Base-by-base conservation (phyloP, 2,888 invertebrate species). In the Geophilus truncorum region DNA sequence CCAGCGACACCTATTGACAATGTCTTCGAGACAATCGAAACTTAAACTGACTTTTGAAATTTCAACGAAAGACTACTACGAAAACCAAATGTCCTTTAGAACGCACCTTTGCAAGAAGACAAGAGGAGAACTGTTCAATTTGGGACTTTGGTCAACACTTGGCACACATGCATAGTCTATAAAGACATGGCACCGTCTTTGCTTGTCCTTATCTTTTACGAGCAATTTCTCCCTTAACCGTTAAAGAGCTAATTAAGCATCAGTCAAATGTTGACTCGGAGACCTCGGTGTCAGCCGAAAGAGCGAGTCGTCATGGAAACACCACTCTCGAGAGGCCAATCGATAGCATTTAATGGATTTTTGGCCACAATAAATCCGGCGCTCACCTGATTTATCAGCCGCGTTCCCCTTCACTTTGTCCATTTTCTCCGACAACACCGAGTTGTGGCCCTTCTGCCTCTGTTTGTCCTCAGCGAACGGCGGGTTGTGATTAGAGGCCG, bases 361-460 rank as follows among this genome's bases (percentile, higher is more conserved):
- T 62, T 62, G 62, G 62, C 62, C 62, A 62, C 62, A 62, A 62
- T 62, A 62, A 62, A 62, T 62, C 62, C 23, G 77, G 32, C 25
- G 57, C 77, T 76, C 51, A 81, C 80, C 80, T 62, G 51, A 77
- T 40, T 81, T 81, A 34, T 82, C 62, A 62, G 62, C 25, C 25
- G 15, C 81, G 51, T 30, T 40, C 23, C 77, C 45, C 25, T 57
- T 75, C 30, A 23, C 34, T 34, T 36, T 70, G 25, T 80, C 77
- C 28, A 82, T 34, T 77, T 82, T 82, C 32, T 81, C 81, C 21
- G 80, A 90, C 83, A 91, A 88, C 4, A 92, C 91, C 85, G 93
- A 92, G 86, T 93, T 93, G 87, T 90, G 92, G 81, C 91, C 91
- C 80, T 91, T 88, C 84, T 90, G 89, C 84, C 90, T 88, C 82